Evolutionary conservation across 1,140 invertebrate genomes (phyloP), one percentile per base, ranked within the genome.

Genomic region (Lepidurus apus): DNA sequence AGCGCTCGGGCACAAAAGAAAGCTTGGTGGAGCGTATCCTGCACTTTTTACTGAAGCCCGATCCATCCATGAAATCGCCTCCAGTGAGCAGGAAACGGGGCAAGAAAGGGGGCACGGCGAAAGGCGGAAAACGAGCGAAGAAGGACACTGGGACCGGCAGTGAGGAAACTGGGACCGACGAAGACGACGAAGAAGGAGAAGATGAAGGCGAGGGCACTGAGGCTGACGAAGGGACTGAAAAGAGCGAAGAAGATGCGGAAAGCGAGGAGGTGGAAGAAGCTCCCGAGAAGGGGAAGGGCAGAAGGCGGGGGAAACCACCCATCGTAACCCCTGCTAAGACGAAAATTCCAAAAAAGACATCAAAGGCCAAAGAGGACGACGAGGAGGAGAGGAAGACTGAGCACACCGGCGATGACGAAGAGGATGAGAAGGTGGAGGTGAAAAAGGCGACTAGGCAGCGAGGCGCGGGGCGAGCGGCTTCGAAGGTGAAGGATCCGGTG

Each of bases 1-100:
- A 43, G 13, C 79, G 79, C 24, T 73, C 17, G 42, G 79, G 77
- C 7, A 80, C 77, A 7, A 80, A 80, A 73, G 77, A 81, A 17
- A 42, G 45, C 26, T 13, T 80, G 7, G 74, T 81, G 42, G 80
- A 81, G 13, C 13, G 75, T 17, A 76, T 81, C 24, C 42, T 81
- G 47, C 79, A 81, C 45, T 81, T 81, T 74, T 80, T 73, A 53
- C 34, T 81, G 45, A 43, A 77, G 11, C 81, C 81, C 7, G 42
- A 44, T n/a, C 78, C 79, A 42, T 65, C 65, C 34, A 74, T 74
- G 73, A 74, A 74, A 44, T 42, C 74, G n/a, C 21, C 26, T 21
- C 75, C 53, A 9, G 43, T 75, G 74, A 78, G 43, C 43, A 78
- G 7, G 17, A 78, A 75, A 42, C 17, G 17, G 74, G 42, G 17